A percentile compares a stretch with the other conserved stretches of the same genome.
phyloP scores from a whole-genome alignment of 2,888 invertebrate genomes.

The Galerucella nymphaeae region DNA sequence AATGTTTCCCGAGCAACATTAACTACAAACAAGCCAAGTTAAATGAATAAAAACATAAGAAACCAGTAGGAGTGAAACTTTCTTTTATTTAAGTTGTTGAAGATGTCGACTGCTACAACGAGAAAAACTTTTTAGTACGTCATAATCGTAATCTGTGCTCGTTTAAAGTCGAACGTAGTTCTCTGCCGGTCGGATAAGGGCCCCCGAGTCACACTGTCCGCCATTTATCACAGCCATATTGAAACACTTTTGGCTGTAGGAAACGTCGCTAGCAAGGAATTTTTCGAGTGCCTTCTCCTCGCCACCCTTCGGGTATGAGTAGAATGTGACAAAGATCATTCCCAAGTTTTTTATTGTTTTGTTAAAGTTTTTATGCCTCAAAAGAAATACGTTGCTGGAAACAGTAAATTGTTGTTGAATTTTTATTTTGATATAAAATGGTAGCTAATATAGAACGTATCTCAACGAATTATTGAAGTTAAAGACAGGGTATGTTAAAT shows the following conservation, averaged over 20 bases:
- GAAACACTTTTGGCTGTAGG: slow-evolving; percentile 37
- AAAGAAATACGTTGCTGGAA: not conserved
- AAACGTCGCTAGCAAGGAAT: slow-evolving; percentile 20
- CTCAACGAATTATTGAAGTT: no score
- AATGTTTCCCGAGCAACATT: slow-evolving; percentile 15
- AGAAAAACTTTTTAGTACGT: slow-evolving; percentile 52
- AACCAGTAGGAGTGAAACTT: slow-evolving; percentile 34
- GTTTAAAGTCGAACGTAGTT: slow-evolving; percentile 51
- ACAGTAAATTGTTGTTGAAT: not conserved
- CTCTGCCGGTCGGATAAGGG: slow-evolving; percentile 31
- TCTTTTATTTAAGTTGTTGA: slow-evolving; percentile 45
- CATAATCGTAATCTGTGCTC: slow-evolving; percentile 60
- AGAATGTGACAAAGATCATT: slow-evolving; percentile 14
- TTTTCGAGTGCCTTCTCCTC: slow-evolving; percentile 22
- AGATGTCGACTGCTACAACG: slow-evolving; percentile 26
- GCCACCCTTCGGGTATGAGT: not conserved
- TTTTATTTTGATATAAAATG: not conserved
- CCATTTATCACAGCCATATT: slow-evolving; percentile 46
- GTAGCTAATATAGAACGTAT: not conserved
- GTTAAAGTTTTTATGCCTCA: slow-evolving; percentile 7
- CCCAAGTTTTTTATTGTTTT: slow-evolving; percentile 13
- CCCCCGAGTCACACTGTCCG: slow-evolving; percentile 43
- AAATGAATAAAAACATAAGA: slow-evolving; percentile 3
- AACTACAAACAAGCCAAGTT: slow-evolving; percentile 26
- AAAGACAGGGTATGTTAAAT: no score